phyloP scores from a whole-genome alignment of 2,888 invertebrate species.

The Tetramorium bicarinatum region DNA sequence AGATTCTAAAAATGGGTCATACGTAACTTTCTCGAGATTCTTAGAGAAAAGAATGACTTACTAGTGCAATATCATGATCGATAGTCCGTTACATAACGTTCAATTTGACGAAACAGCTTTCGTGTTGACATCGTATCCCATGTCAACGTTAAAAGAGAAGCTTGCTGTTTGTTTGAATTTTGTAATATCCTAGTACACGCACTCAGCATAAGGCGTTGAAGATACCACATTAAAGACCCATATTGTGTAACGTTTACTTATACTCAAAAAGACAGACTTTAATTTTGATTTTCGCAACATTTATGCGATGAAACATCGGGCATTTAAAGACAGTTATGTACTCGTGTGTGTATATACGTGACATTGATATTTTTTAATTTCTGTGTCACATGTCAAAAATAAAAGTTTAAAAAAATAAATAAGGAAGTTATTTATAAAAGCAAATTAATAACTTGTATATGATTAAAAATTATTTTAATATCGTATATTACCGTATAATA shows the following conservation, averaged over 20 bases:
- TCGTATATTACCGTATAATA: neutral
- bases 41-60: neutral
- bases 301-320: neutral
- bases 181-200: conserved; percentile 20
- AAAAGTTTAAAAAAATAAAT: neutral
- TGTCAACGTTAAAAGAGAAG: conserved; percentile 20
- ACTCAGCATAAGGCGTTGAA: neutral
- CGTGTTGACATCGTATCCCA: neutral
- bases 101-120: conserved; percentile 27
- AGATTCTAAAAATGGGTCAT: conserved; percentile 3
- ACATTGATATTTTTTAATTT: conserved; percentile 18
- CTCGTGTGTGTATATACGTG: neutral
- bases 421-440: neutral
- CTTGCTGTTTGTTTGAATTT: conserved; percentile 27
- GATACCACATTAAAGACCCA: conserved; percentile 8
- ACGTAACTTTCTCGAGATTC: neutral
- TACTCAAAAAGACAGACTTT: conserved; percentile 1
- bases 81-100: conserved; percentile 28
- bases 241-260: conserved; percentile 2
- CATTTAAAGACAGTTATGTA: neutral
- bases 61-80: conserved; percentile 10
- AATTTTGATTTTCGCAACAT: conserved; percentile 24
- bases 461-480: neutral
- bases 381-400: neutral
- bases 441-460: neutral